Percentiles rank a stretch among this genome's conserved stretches.
These are phyloP conservation scores for Stomatorhinus walkeri DNA, from an alignment of 2,797 vertebrate species.

Conservation along the genomic window DNA sequence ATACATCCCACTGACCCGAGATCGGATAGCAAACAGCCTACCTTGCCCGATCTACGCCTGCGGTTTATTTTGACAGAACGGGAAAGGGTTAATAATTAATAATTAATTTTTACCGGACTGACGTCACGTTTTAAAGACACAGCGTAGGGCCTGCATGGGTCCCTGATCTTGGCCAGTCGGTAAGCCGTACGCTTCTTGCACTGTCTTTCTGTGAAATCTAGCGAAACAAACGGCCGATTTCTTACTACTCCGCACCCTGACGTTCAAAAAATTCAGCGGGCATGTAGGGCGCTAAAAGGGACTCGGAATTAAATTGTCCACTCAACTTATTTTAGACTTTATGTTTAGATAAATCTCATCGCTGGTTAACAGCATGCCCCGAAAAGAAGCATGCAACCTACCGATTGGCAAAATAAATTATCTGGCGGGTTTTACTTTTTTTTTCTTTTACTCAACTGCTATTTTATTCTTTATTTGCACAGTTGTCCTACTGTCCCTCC, in stretches of 20 bases:
- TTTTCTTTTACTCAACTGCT: not conserved
- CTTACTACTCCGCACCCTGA: not conserved
- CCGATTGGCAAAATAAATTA: not conserved
- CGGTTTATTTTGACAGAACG: not conserved
- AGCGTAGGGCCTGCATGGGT: not conserved
- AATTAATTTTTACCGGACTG: not conserved
- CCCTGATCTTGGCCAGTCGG: not conserved
- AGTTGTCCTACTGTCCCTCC: not conserved
- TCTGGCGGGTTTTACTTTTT: not conserved
- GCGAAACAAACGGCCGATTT: not conserved
- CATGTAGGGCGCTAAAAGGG: not conserved
- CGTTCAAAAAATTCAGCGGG: not conserved
- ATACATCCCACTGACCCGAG: not conserved
- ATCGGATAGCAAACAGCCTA: not conserved
- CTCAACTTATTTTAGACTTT: not conserved
- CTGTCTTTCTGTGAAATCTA: not conserved
- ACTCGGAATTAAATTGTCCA: not conserved
- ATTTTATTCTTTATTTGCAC: not conserved
- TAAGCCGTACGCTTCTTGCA: not conserved
- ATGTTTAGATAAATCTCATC: not conserved
- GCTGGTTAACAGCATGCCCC: not conserved
- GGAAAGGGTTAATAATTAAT: slow-evolving; percentile 1
- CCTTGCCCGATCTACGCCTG: not conserved
- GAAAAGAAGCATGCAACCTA: not conserved
- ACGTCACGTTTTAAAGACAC: not conserved